Conservation (phyloP, 2,113 vertebrate species). For the Phodopus roborovskii region DNA sequence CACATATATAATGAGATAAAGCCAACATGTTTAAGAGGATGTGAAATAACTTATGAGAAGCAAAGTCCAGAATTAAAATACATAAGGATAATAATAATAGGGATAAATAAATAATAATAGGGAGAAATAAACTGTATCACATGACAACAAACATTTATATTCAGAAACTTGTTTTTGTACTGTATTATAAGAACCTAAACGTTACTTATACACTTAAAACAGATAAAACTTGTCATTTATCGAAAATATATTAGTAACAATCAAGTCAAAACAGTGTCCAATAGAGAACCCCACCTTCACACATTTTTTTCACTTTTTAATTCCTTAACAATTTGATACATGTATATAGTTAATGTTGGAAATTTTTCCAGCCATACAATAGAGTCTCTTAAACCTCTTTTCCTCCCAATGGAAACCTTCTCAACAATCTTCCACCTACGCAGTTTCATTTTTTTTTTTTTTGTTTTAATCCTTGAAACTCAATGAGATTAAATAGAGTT, state of each 20-base stretch:
- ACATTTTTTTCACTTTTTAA: background rate
- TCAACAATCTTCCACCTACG: background rate
- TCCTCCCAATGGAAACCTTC: no score
- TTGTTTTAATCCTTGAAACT: background rate
- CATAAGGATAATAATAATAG: background rate
- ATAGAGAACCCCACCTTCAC: background rate
- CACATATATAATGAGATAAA: background rate
- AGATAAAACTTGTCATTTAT: background rate
- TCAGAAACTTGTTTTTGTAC: background rate
- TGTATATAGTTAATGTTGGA: background rate
- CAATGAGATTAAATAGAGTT: background rate
- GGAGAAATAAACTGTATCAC: background rate
- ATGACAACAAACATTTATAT: background rate
- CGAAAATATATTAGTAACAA: background rate
- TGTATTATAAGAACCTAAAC: background rate
- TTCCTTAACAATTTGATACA: background rate
- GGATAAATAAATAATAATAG: background rate
- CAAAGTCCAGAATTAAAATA: background rate
- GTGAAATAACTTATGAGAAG: background rate
- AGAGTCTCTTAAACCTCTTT: rapidly evolving
- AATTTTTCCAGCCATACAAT: background rate
- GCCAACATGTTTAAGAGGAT: background rate
- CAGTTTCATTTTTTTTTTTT: background rate
- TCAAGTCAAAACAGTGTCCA: background rate
- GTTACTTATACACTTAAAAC: background rate